phyloP scores from a whole-genome alignment of 2,888 invertebrate species.

The Pocota personata region DNA sequence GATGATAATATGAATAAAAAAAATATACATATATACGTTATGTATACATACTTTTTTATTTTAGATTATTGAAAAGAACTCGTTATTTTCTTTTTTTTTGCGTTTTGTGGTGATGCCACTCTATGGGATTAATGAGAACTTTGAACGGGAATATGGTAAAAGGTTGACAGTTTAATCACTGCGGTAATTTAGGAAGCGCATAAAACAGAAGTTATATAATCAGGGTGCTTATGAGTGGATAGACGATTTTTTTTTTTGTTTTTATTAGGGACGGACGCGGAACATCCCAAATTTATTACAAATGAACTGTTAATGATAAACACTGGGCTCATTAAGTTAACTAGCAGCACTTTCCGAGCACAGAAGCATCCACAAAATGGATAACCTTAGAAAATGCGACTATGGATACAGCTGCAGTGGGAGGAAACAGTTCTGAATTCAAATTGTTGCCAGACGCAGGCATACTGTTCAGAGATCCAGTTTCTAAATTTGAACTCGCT shows the following conservation, averaged over 20 bases:
- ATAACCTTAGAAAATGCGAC: no score
- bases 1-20: slow-evolving; percentile 18
- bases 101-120: slow-evolving; percentile 10
- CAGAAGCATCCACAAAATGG: no score
- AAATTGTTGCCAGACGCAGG: no score
- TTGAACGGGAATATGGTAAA: not conserved
- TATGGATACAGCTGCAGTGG: no score
- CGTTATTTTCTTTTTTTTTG: slow-evolving; percentile 14
- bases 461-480: no score
- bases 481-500: no score
- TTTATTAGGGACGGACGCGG: no score
- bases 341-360: no score
- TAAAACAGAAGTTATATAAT: not conserved
- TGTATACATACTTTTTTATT: not conserved
- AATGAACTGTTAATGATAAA: no score
- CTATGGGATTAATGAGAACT: slow-evolving; percentile 30
- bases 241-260: not conserved
- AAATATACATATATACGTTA: not conserved
- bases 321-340: no score
- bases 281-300: no score
- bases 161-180: slow-evolving; percentile 38
- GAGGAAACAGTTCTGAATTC: no score
- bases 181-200: slow-evolving; percentile 14
- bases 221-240: not conserved
- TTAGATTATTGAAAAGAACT: slow-evolving; percentile 23